phyloP scores from a whole-genome alignment of 1,140 invertebrate genomes.

The Caenorhabditis elegans region WBcel235 BX284603.4:4693001-4693500 shows the following conservation, averaged over 20 bases:
- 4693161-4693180: conserved; percentile 40
- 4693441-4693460: too few species aligned
- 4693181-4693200: conserved; percentile 34
- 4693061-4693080: not conserved
- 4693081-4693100: conserved; percentile 40
- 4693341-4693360: not conserved
- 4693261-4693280: not conserved
- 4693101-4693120: conserved; percentile 38
- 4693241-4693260: not conserved
- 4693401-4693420: too few species aligned
- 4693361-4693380: too few species aligned
- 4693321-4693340: not conserved
- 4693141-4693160: conserved; percentile 41
- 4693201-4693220: conserved; percentile 8
- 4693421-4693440: too few species aligned
- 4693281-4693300: not conserved
- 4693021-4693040: conserved; percentile 44
- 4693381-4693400: too few species aligned
- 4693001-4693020: conserved; percentile 45
- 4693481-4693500: not conserved
- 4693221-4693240: not conserved
- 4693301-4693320: not conserved
- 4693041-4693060: conserved; percentile 29
- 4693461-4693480: too few species aligned
- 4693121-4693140: conserved; percentile 47